Conservation (phyloP, 2,888 invertebrate species). For the Bruchidius siliquastri region DNA sequence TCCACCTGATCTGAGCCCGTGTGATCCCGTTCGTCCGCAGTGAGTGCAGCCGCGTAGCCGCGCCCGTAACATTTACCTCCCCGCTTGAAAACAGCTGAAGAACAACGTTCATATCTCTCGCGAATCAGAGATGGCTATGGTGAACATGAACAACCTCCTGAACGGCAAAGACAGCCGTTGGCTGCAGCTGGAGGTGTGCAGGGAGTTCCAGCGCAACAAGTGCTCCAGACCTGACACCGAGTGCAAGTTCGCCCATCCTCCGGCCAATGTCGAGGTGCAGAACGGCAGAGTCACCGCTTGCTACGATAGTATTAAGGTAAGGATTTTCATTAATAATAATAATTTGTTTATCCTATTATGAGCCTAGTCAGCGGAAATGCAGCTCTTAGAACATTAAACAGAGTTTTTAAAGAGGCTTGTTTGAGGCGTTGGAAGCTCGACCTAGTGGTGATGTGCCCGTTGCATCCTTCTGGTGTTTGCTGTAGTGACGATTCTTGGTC, state of each 20-base stretch:
- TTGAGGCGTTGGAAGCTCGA: too few species aligned
- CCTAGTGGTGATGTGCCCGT: too few species aligned
- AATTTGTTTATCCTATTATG: too few species aligned
- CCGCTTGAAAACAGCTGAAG: background rate
- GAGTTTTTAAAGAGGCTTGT: too few species aligned
- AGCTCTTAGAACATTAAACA: too few species aligned
- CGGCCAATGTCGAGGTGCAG: slow-evolving; percentile 98
- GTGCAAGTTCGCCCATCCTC: slow-evolving; percentile 99
- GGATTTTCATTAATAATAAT: slow-evolving; percentile 9
- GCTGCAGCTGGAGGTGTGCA: slow-evolving; percentile 98
- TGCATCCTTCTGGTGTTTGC: too few species aligned
- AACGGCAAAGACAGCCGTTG: slow-evolving; percentile 99
- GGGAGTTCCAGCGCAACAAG: slow-evolving; percentile 99
- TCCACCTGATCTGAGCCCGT: background rate
- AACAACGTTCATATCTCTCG: too few species aligned
- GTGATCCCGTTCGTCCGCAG: background rate
- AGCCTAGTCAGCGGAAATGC: too few species aligned
- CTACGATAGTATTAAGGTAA: slow-evolving; percentile 99
- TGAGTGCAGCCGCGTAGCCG: background rate
- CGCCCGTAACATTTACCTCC: background rate
- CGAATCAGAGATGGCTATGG: slow-evolving; percentile 69
- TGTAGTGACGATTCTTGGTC: too few species aligned
- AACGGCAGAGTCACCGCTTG: slow-evolving; percentile 99
- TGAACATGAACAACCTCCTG: slow-evolving; percentile 93
- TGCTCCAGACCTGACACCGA: slow-evolving; percentile 98